Conservation (phyloP, 2,797 vertebrate genomes). For the Pangasius macronema region DNA sequence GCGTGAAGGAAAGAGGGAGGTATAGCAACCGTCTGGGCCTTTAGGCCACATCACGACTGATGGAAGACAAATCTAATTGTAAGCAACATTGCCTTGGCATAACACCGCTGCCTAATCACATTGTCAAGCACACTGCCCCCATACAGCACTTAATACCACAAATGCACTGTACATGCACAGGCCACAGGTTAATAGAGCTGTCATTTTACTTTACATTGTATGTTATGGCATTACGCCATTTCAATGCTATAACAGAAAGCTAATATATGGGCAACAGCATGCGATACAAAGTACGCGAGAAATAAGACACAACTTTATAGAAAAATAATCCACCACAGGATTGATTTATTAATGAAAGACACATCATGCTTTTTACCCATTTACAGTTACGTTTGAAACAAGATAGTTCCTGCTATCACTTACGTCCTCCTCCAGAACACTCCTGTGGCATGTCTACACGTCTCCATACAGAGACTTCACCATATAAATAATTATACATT, state of each 20-base stretch:
- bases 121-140: constrained; percentile 29
- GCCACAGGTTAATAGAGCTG: constrained; percentile 38
- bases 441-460: too few species aligned
- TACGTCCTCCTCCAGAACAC: too few species aligned
- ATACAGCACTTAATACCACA: constrained; percentile 39
- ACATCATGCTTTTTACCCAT: too few species aligned
- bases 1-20: background rate
- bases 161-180: constrained; percentile 20
- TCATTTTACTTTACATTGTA: constrained; percentile 21
- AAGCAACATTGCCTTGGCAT: constrained; percentile 45
- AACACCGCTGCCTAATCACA: constrained; percentile 49
- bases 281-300: background rate
- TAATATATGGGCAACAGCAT: background rate
- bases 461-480: too few species aligned
- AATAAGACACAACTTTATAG: background rate
- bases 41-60: constrained; percentile 42
- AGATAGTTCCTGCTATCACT: too few species aligned
- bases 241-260: background rate
- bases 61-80: constrained; percentile 51
- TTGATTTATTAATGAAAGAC: too few species aligned
- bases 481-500: too few species aligned
- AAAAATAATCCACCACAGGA: background rate
- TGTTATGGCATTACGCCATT: constrained; percentile 13
- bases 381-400: too few species aligned
- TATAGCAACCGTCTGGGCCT: constrained; percentile 22